Evolutionary conservation across 2,888 invertebrate genomes (phyloP).

Genomic region (Oscheius sp.): DNA sequence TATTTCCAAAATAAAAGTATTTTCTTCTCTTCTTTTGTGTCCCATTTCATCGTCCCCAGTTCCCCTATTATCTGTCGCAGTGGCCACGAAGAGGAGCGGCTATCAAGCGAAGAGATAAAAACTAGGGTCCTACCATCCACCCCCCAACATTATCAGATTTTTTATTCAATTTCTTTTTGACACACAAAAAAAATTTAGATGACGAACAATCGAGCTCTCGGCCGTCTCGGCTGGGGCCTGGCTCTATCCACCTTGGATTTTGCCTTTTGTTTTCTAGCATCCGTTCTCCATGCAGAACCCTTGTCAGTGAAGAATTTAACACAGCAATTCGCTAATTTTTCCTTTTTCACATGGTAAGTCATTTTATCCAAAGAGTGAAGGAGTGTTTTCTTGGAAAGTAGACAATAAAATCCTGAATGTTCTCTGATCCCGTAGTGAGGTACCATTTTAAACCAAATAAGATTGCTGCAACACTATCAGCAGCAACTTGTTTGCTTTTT

Average conservation of each 20-base stretch:
- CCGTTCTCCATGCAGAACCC: slow-evolving; percentile 51
- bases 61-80: neutral
- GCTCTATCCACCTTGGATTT: slow-evolving; percentile 43
- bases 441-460: too few species aligned
- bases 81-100: slow-evolving; percentile 1
- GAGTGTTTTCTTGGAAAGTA: too few species aligned
- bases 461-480: too few species aligned
- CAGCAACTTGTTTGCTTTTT: too few species aligned
- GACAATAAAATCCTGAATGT: too few species aligned
- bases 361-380: too few species aligned
- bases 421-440: too few species aligned
- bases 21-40: neutral
- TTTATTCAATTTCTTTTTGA: neutral
- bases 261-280: slow-evolving; percentile 41
- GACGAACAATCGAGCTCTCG: neutral
- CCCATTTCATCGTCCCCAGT: too few species aligned
- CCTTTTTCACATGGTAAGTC: slow-evolving; percentile 51
- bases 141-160: too few species aligned
- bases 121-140: neutral
- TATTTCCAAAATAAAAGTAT: slow-evolving; percentile 13
- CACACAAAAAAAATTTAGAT: neutral
- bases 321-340: slow-evolving; percentile 54
- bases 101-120: neutral
- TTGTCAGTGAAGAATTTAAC: slow-evolving; percentile 52
- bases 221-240: slow-evolving; percentile 41